These are phyloP conservation scores for Lepidostoma basale DNA, from an alignment of 1,140 invertebrate genomes.

Conservation along the genomic window DNA sequence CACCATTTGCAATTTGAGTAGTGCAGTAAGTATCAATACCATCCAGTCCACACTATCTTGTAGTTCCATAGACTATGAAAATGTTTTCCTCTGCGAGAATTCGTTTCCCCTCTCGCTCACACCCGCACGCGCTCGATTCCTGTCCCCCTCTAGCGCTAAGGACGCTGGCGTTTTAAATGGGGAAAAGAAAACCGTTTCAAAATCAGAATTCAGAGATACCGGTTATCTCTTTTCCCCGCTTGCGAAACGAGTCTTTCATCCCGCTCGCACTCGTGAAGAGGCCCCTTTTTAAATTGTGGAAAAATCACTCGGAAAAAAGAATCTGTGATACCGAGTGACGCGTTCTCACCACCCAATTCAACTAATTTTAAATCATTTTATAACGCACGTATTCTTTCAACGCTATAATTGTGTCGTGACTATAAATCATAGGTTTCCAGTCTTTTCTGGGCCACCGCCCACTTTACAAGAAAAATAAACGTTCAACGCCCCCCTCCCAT, in stretches of 20 bases:
- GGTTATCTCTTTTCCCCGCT: background rate
- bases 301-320: background rate
- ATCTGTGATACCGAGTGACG: no score
- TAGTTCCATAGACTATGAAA: background rate
- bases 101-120: background rate
- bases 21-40: constrained; percentile 7
- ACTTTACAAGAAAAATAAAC: no score
- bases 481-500: no score
- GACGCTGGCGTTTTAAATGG: background rate
- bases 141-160: background rate
- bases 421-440: no score
- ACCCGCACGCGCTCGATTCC: background rate
- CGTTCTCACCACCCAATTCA: background rate
- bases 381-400: no score
- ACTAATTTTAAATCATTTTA: background rate
- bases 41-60: background rate
- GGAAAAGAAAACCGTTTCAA: background rate
- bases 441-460: no score
- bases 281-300: background rate
- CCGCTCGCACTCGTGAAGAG: background rate
- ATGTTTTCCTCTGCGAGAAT: background rate
- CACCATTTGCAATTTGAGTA: background rate
- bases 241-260: background rate
- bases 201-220: background rate
- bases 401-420: no score